Base-by-base conservation (phyloP, 2,888 invertebrate species). In the Phortica magna region DNA sequence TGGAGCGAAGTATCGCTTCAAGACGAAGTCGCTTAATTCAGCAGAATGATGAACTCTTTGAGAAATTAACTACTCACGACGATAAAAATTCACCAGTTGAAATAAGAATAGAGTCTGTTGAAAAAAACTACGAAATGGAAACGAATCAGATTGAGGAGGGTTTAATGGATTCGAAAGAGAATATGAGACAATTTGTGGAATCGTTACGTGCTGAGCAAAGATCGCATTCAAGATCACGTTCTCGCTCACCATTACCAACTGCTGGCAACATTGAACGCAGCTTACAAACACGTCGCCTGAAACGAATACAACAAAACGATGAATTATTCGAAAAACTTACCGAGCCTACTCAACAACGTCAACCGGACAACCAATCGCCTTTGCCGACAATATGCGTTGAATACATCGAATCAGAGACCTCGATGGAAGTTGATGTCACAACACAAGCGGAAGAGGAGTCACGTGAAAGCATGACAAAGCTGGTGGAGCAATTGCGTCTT, bases 401-500 rank as follows among this genome's bases (percentile, higher is more conserved):
- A 17, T 64, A 64, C 31, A 2, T 74, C 7, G 65, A 74, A 39
- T 85, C 78, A 2, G 71, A 70, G 9, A 67, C 43, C n/a, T 48
- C 19, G 7, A 43, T 31, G 0, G 80, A 80, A 2, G 67, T 41
- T 14, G 59, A 68, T 5, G 55, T 41, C 39, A 43, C 57, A 48
- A 14, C 48, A 19, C 70, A 31, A 2, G 72, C 31, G 5, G 84
- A 83, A 22, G 80, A 77, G 12, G 80, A 80, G 48, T 84, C 85
- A 0, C 83, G 84, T 0, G 86, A 87, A 22, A 80, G 81, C 2
- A 85, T 89, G 82, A 83, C 82, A 10, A 72, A 76, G 7, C 75
- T 89, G 0, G 85, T 89, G 7, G 84, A 87, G 61, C 82, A 87
- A 9, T 65, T 89, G 17, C 85, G 89, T 5, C 61, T 82, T 1